Percentiles rank a stretch among this genome's conserved stretches.
phyloP scores from a whole-genome alignment of 2,113 vertebrate species.

The Manacus vitellinus region DNA sequence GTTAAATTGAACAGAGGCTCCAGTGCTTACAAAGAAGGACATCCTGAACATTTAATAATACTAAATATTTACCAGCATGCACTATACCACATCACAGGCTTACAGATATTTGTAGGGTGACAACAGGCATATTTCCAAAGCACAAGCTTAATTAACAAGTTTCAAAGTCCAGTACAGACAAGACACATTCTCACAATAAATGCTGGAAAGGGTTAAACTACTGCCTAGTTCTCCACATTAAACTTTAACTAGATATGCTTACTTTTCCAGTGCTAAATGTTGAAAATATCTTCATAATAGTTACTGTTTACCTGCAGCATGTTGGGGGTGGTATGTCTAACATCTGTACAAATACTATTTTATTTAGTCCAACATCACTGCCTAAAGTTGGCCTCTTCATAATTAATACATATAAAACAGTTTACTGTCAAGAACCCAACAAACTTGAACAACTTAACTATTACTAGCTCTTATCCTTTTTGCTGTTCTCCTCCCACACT shows the following conservation, averaged over 20 bases:
- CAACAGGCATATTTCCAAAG: background rate
- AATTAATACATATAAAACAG: background rate
- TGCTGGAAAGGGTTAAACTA: background rate
- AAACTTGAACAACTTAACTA: background rate
- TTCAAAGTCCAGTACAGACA: background rate
- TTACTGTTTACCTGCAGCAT: background rate
- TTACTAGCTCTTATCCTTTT: background rate
- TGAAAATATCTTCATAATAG: background rate
- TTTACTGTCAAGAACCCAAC: background rate
- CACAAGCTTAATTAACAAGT: background rate
- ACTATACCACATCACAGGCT: background rate
- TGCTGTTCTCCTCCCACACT: background rate
- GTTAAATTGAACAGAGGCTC: background rate
- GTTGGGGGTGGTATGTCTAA: background rate
- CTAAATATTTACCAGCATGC: background rate
- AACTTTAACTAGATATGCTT: background rate
- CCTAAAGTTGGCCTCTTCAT: background rate
- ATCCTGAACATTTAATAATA: background rate
- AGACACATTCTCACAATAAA: background rate
- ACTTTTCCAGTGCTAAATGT: background rate
- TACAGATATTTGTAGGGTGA: background rate
- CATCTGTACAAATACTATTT: background rate
- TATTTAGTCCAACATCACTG: background rate
- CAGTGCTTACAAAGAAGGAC: background rate
- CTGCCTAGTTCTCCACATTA: background rate